phyloP scores from a whole-genome alignment of 2,797 vertebrate genomes.

The Podargus strigoides region DNA sequence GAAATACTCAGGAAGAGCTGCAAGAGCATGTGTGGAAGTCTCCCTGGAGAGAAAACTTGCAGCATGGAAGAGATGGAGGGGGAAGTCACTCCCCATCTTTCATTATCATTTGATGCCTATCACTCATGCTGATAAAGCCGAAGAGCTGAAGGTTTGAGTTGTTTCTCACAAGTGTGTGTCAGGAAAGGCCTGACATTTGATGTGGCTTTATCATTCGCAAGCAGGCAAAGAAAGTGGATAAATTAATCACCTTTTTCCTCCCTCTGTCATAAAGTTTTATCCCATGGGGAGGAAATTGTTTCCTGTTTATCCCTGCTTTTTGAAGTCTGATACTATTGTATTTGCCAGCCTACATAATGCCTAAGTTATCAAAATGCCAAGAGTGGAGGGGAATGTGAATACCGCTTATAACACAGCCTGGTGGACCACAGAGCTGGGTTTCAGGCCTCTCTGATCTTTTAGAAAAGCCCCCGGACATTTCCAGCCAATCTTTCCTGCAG shows the following conservation, averaged over 20 bases:
- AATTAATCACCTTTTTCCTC: conserved; percentile 27
- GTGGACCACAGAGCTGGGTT: not conserved
- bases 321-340: not conserved
- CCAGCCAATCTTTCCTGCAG: not conserved
- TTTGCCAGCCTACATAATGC: not conserved
- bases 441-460: not conserved
- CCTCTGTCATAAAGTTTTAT: conserved; percentile 14
- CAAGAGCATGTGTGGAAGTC: not conserved
- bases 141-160: not conserved
- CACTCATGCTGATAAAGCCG: conserved; percentile 8
- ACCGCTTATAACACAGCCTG: not conserved
- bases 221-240: not conserved
- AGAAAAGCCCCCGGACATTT: not conserved
- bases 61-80: not conserved
- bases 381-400: not conserved
- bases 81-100: not conserved
- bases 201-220: conserved; percentile 19
- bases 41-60: not conserved
- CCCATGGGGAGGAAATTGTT: not conserved
- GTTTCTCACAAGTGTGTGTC: not conserved
- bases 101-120: not conserved
- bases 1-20: not conserved
- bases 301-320: conserved; percentile 39
- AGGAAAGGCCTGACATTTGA: not conserved
- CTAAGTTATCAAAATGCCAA: not conserved